Percentiles rank a stretch among this genome's conserved stretches.
These are phyloP conservation scores for Sebastes steindachneri DNA, from an alignment of 2,797 vertebrate species.

Conservation along the genomic window DNA sequence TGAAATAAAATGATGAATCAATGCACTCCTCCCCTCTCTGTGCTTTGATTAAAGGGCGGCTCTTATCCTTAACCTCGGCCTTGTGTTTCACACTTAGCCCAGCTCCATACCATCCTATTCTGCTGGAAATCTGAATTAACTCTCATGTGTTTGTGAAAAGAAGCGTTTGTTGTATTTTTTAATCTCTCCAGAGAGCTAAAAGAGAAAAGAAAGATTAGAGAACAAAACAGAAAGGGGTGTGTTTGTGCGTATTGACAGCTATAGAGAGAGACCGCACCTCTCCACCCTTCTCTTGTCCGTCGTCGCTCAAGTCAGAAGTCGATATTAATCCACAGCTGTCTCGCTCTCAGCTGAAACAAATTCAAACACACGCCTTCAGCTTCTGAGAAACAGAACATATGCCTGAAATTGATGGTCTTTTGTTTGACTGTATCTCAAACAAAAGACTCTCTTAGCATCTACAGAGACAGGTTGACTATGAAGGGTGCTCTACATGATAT, in stretches of 20 bases:
- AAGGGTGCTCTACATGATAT: background rate
- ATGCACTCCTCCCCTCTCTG: background rate
- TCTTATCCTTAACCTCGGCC: conserved; percentile 54
- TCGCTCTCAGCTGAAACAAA: conserved; percentile 50
- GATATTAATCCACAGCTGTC: conserved; percentile 81
- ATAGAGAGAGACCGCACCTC: conserved; percentile 38
- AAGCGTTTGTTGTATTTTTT: conserved; percentile 15
- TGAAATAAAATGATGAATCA: conserved; percentile 16
- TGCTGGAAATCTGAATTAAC: conserved; percentile 28
- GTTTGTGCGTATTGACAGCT: conserved; percentile 1
- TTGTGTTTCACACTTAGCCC: conserved; percentile 28
- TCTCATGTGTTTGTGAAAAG: conserved; percentile 28
- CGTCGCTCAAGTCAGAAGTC: conserved; percentile 67
- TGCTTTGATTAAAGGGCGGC: conserved; percentile 35
- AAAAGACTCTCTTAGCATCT: background rate
- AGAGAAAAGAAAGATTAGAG: background rate
- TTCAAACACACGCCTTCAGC: conserved; percentile 28
- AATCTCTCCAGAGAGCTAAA: background rate
- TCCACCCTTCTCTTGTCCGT: conserved; percentile 71
- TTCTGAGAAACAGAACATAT: conserved; percentile 65
- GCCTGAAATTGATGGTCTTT: conserved; percentile 30
- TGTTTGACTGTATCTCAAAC: conserved; percentile 13
- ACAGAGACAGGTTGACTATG: background rate
- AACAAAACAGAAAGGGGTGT: background rate
- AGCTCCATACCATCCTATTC: conserved; percentile 3